Base-by-base conservation (phyloP, 2,113 vertebrate genomes). In the Micronycteris hirsuta region DNA sequence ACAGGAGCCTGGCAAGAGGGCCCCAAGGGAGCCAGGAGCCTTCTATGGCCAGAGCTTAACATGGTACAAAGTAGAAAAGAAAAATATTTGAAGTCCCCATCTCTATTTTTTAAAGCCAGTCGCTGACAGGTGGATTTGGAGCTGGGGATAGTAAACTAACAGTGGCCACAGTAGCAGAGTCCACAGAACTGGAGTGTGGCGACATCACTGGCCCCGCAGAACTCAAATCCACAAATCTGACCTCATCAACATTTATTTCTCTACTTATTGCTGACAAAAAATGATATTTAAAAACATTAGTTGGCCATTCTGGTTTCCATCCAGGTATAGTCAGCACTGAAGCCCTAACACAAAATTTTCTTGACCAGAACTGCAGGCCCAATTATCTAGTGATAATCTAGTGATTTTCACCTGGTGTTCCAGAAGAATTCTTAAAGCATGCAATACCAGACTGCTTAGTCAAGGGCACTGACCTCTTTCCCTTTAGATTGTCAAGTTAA, bases 171-270 rank as follows among this genome's bases (percentile, higher is more conserved):
- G 49, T 56, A 43, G 77, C 80, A 78, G 86, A 91, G 93, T 86
- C 76, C 54, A 38, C 20, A 67, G 86, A n/a, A 71, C 52, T 43
- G 31, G 13, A 82, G 45, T 70, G 36, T n/a, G 36, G 45, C 91
- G 56, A 91, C 49, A 38, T 41, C 52, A 70, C 26, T 76, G 65
- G 24, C 11, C 47, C 10, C 7, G 38, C 0, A 26, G 77, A 93
- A 71, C 31, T 81, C n/a, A 91, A 67, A 88, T 58, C 63, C 43
- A 95, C 26, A 91, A 84, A 93, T 71, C 52, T 73, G n/a, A 86
- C 17, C 67, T 92, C 41, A 73, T 49, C n/a, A 65, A 80, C n/a
- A 74, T 33, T 41, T 93, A 86, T 82, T 89, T 86, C 58, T 95
- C 38, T 58, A 76, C n/a, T 56, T 43, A 47, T 88, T 63, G 14